Conservation (phyloP, 2,888 invertebrate genomes). For the Rhagonycha fulva region DNA sequence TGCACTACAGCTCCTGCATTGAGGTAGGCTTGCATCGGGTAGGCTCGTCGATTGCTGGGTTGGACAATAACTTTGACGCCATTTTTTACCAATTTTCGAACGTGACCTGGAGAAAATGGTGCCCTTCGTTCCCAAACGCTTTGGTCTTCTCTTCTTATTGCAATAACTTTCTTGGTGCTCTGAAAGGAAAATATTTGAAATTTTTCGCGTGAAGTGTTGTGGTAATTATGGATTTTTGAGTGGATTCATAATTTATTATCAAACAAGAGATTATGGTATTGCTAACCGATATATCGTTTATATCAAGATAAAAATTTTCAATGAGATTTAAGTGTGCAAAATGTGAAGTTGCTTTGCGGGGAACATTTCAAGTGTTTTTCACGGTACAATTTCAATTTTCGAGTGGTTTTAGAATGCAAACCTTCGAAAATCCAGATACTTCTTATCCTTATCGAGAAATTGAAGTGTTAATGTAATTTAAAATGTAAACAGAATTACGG, state of each 20-base stretch:
- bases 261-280: not conserved
- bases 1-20: constrained; percentile 91
- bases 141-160: constrained; percentile 89
- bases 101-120: constrained; percentile 91
- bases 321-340: not conserved
- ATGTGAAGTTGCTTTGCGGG: not conserved
- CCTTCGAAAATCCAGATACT: not conserved
- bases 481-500: not conserved
- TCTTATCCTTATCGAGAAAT: not conserved
- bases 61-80: constrained; percentile 97
- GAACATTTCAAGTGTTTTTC: not conserved
- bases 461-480: not conserved
- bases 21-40: constrained; percentile 95
- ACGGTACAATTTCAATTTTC: not conserved
- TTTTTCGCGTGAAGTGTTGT: not conserved
- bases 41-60: constrained; percentile 96
- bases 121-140: constrained; percentile 96
- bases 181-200: constrained; percentile 11
- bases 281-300: not conserved
- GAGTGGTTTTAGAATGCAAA: not conserved
- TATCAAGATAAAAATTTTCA: not conserved
- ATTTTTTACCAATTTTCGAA: constrained; percentile 81
- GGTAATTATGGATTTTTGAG: not conserved
- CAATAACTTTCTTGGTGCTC: constrained; percentile 67
- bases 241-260: not conserved